Percentiles rank a stretch among this genome's conserved stretches.
Evolutionary conservation across 2,888 invertebrate species (phyloP).

Genomic region (Tanypteryx hageni): DNA sequence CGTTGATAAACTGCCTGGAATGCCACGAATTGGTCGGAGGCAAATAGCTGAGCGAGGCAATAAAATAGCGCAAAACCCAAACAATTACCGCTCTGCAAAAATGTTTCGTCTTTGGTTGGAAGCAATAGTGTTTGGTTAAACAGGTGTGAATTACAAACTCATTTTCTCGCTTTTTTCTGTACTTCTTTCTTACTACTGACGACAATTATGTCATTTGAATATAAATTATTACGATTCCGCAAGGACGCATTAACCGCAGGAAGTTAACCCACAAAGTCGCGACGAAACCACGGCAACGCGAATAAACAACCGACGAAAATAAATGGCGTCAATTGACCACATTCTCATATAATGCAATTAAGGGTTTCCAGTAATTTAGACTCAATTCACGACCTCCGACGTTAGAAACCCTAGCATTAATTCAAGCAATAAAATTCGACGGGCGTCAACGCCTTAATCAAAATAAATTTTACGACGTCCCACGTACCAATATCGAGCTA

Average conservation of each 20-base stretch:
- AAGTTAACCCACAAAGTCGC: background rate
- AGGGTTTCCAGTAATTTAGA: background rate
- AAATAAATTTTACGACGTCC: constrained; percentile 3
- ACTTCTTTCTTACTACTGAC: too few species aligned
- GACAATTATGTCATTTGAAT: too few species aligned
- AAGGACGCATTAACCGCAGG: too few species aligned
- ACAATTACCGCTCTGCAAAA: background rate
- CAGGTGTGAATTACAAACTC: background rate
- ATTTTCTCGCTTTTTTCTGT: too few species aligned
- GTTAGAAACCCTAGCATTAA: background rate
- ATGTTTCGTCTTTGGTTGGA: background rate
- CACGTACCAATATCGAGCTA: background rate
- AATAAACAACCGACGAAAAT: background rate
- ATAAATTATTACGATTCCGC: too few species aligned
- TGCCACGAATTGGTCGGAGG: constrained; percentile 13
- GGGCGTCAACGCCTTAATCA: background rate
- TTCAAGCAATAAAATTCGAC: background rate
- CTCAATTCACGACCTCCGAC: background rate
- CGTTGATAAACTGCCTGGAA: constrained; percentile 6
- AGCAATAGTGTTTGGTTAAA: background rate
- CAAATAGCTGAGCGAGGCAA: background rate
- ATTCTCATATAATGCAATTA: background rate
- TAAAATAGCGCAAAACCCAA: background rate
- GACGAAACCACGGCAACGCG: background rate
- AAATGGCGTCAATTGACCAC: background rate